Base-by-base conservation (phyloP, 2,888 invertebrate genomes). In the Drosophila stalkeri region DNA sequence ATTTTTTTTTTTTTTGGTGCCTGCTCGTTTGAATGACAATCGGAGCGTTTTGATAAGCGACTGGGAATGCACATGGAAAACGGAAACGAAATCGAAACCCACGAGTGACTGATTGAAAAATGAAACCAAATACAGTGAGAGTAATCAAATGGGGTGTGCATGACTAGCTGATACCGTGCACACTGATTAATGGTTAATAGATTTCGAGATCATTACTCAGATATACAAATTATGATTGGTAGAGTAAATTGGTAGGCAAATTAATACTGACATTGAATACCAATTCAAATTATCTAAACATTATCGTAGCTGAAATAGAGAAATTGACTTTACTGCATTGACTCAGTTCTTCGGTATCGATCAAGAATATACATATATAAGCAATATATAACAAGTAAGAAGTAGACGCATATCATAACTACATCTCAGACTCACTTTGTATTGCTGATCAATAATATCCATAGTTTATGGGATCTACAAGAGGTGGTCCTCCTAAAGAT, bases 11-110 rank as follows among this genome's bases (percentile, higher is more conserved):
- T 39, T 18, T 60, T 57, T 55, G n/a, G 31, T 55, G 59, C 20
- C 71, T 49, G 14, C 64, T 72, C 51, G 43, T 65, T 78, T 78
- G 72, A 63, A 80, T 78, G 63, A 72, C 77, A 80, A 77, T 78
- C 72, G 72, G 63, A 47, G 43, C 64, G 62, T 27, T 77, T 62
- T 60, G 80, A 77, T 75, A 75, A 80, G 70, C 60, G 60, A 39
- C 43, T 41, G 64, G n/a, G 56, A 63, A 66, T 47, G 47, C 35
- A 51, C 59, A 61, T 64, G 57, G 41, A 55, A 51, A 46, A 71
- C 33, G 51, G 64, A 75, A 69, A 35, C 47, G 66, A 66, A 72
- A 52, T 44, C 33, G 46, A 67, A 61, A 61, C 44, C 35, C 16
- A 14, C 51, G 18, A 51, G 8, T 51, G 51, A 51, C 18, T 18